phyloP scores from a whole-genome alignment of 2,888 invertebrate genomes.

The Trypoxylon attenuatum region DNA sequence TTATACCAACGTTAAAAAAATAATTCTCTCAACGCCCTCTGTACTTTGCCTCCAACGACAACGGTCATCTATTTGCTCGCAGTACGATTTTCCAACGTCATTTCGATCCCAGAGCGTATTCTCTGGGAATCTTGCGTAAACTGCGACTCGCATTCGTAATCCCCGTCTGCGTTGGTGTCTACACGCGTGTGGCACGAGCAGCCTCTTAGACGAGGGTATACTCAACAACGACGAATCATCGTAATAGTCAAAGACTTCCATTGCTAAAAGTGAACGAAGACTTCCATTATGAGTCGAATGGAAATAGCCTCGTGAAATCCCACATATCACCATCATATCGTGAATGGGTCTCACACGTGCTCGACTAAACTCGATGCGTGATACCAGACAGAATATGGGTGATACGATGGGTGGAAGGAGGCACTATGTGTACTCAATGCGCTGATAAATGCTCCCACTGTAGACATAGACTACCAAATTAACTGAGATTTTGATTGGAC shows the following conservation, averaged over 20 bases:
- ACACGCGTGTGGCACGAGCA: background rate
- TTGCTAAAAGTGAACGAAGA: no score
- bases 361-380: background rate
- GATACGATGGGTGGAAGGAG: background rate
- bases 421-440: background rate
- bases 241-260: no score
- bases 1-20: background rate
- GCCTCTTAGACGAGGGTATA: no score
- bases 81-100: conserved; percentile 6
- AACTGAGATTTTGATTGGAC: no score
- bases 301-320: background rate
- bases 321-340: no score
- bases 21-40: conserved; percentile 1
- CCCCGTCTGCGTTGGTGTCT: conserved; percentile 9
- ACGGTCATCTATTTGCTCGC: background rate
- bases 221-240: no score
- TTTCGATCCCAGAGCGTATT: background rate
- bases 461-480: background rate
- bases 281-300: background rate
- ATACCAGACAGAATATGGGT: background rate
- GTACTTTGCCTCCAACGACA: conserved; percentile 24
- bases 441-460: background rate
- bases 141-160: conserved; percentile 1
- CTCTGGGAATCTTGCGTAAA: background rate
- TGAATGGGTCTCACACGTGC: background rate